Evolutionary conservation across 64 coral and sea anemone genomes (phyloP).

Genomic region (Pachyseris speciosa): DNA sequence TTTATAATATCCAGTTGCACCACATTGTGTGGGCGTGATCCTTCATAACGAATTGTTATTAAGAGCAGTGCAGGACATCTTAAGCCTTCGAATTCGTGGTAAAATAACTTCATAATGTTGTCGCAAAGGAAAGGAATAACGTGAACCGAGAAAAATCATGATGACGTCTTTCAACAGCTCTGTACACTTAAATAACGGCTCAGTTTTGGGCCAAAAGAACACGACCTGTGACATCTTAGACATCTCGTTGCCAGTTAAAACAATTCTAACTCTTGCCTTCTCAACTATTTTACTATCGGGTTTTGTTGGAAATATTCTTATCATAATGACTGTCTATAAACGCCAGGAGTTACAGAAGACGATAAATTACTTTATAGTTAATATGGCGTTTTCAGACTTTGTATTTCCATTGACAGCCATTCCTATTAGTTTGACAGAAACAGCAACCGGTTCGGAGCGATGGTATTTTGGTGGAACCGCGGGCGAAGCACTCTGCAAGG

Average conservation of each 20-base stretch:
- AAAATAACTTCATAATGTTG: background rate
- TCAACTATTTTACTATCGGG: background rate
- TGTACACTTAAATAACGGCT: background rate
- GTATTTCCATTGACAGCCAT: background rate
- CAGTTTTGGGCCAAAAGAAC: background rate
- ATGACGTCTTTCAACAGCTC: too few species aligned
- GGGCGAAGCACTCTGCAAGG: slow-evolving; percentile 26
- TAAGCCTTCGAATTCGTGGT: too few species aligned
- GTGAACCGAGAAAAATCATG: background rate
- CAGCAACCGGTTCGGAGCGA: background rate
- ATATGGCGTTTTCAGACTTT: slow-evolving; percentile 51
- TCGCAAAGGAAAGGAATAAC: background rate
- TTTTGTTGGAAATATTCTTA: slow-evolving; percentile 38
- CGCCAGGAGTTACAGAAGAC: slow-evolving; percentile 10
- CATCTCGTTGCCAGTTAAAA: background rate
- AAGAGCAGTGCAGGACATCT: too few species aligned
- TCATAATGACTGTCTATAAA: slow-evolving; percentile 20
- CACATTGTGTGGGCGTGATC: too few species aligned
- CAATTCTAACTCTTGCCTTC: background rate
- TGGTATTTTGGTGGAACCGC: background rate
- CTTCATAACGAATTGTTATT: too few species aligned
- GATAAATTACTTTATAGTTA: slow-evolving; percentile 50
- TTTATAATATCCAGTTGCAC: too few species aligned
- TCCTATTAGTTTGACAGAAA: background rate
- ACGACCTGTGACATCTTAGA: background rate